Evolutionary conservation across 2,113 vertebrate genomes (phyloP).

Genomic region (Dissostichus mawsoni): DNA sequence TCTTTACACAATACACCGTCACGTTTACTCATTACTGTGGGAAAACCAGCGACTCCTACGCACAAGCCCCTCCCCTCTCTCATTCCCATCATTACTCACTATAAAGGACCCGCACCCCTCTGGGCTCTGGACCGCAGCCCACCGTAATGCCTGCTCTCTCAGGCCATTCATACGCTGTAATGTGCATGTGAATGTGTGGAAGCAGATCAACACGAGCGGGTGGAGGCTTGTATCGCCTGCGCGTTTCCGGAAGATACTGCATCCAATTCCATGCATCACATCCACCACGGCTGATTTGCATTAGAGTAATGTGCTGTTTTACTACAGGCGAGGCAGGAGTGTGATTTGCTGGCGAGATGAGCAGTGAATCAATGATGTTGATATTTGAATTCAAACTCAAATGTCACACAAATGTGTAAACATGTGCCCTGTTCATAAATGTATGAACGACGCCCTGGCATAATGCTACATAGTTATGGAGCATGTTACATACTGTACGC

Average conservation of each 20-base stretch:
- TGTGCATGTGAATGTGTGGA: conserved; percentile 34
- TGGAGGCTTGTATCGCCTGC: conserved; percentile 22
- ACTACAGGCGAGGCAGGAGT: conserved; percentile 34
- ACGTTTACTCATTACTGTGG: conserved; percentile 5
- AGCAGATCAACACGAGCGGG: conserved; percentile 52
- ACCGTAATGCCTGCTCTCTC: conserved; percentile 31
- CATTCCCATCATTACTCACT: conserved; percentile 43
- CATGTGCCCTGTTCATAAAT: conserved; percentile 6
- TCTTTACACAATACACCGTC: neutral
- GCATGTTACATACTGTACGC: neutral
- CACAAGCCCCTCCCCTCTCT: neutral
- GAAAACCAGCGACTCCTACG: conserved; percentile 21
- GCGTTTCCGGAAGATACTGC: conserved; percentile 39
- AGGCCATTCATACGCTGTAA: conserved; percentile 58
- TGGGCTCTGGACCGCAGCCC: conserved; percentile 37
- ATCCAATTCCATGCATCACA: conserved; percentile 51
- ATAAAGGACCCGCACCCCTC: conserved; percentile 30
- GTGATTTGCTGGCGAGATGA: conserved; percentile 58
- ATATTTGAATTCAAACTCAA: conserved; percentile 49
- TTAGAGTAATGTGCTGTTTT: conserved; percentile 38
- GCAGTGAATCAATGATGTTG: conserved; percentile 51
- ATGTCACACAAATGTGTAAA: conserved; percentile 44
- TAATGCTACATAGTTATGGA: conserved; percentile 8
- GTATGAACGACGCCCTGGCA: conserved; percentile 20
- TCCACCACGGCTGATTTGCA: conserved; percentile 64